A percentile compares a stretch with the other conserved stretches of the same genome.
Conservation (phyloP, 1,140 invertebrate species). For the Plectus sambesii region DNA sequence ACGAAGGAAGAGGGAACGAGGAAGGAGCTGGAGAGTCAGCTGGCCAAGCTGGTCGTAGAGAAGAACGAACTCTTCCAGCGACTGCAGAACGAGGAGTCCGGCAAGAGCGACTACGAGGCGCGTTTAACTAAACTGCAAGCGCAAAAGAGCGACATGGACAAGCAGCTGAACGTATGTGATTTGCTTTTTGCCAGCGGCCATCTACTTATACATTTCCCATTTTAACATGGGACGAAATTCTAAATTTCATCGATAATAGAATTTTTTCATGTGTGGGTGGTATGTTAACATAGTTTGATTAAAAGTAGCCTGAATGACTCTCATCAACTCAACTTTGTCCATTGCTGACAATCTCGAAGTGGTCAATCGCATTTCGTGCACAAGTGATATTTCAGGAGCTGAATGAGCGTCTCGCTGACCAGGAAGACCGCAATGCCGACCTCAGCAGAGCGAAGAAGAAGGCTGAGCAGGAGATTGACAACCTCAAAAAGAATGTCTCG, state of each 20-base stretch:
- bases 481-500: conserved; percentile 40
- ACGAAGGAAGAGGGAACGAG: conserved; percentile 85
- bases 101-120: conserved; percentile 78
- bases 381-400: too few relatives aligned
- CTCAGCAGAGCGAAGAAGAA: conserved; percentile 42
- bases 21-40: conserved; percentile 70
- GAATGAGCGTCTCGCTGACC: conserved; percentile 35
- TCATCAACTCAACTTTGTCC: too few relatives aligned
- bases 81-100: conserved; percentile 81
- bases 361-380: too few relatives aligned
- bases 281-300: too few relatives aligned
- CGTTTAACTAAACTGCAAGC: conserved; percentile 77
- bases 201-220: too few relatives aligned
- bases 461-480: conserved; percentile 39
- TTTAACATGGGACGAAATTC: too few relatives aligned
- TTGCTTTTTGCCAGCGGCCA: too few relatives aligned
- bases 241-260: too few relatives aligned
- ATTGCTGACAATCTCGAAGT: too few relatives aligned
- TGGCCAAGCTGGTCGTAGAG: conserved; percentile 61
- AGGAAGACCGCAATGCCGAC: conserved; percentile 42
- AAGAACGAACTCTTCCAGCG: conserved; percentile 77
- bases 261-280: too few relatives aligned
- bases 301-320: too few relatives aligned
- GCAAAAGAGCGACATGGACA: conserved; percentile 83
- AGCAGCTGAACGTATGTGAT: conserved; percentile 36